Evolutionary conservation across 2,113 vertebrate genomes (phyloP), one percentile per base, ranked within the genome.

Genomic region (Vicugna pacos): DNA sequence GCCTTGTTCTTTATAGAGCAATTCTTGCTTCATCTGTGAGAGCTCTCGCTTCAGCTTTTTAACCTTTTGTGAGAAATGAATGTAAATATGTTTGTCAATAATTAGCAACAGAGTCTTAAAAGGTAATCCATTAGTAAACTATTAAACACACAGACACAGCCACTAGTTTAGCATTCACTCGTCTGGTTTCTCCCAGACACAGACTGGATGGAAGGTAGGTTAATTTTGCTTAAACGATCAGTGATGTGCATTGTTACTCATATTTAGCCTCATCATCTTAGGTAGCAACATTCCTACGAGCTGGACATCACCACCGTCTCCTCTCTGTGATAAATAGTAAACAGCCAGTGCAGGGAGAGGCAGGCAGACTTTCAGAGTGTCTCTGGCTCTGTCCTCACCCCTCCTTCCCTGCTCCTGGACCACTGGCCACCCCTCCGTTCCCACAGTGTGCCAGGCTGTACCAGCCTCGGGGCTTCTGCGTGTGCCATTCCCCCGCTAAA

Each of bases 21-120:
- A 98, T 93, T 99, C 99, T 97, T 99, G 99, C 97, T 99, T 99
- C 99, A 99, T 99, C 96, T 99, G 99, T 56, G 98, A 99, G 67
- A 99, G 99, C 75, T 99, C 99, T 95, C 98, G 97, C 98, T 99
- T 99, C 98, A 99, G 98, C 97, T 99, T 99, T 98, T 99, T 99
- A 96, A 99, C 99, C 99, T 99, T 98, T 96, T 20, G 64, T 82
- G 86, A 97, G 98, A 98, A 98, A 98, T 97, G 95, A 98, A 97
- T 93, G 91, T n/a, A 96, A 96, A 95, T 94, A 79, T 96, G 65
- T 88, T 91, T 91, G 54, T 75, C 82, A 94, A 83, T 69, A 93
- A 93, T 69, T 72, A 73, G 91, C 38, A 77, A 64, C 46, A 17
- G 5, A 13, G 52, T 32, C 80, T 93, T 67, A 65, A 77, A 83